Evolutionary conservation across 2,797 vertebrate species (phyloP).

Genomic region (Catharus ustulatus): DNA sequence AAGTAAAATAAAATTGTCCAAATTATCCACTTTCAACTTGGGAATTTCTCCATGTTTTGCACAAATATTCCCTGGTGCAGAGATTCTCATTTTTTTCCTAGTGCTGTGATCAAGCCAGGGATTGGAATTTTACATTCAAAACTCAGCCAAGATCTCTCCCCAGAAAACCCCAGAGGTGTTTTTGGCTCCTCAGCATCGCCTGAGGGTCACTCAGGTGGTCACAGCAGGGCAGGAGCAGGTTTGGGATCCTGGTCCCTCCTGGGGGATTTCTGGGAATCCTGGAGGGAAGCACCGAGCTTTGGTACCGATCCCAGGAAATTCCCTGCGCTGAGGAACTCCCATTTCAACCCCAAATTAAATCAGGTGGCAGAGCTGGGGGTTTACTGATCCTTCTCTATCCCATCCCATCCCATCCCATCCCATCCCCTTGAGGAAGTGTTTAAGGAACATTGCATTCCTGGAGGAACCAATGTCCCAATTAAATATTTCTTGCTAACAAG

Average conservation of each 20-base stretch:
- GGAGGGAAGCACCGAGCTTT: not conserved
- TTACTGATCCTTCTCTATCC: conserved; percentile 6
- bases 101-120: not conserved
- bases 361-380: not conserved
- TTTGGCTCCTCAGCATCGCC: not conserved
- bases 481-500: not conserved
- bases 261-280: not conserved
- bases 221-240: not conserved
- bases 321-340: not conserved
- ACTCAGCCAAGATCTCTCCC: not conserved
- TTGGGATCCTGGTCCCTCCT: not conserved
- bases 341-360: conserved; percentile 37
- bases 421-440: not conserved
- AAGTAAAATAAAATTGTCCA: not conserved
- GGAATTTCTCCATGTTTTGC: not conserved
- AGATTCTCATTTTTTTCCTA: not conserved
- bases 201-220: not conserved
- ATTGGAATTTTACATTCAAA: not conserved
- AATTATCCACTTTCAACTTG: fast-evolving
- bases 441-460: not conserved
- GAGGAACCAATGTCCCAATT: not conserved
- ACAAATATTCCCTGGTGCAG: fast-evolving
- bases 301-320: not conserved
- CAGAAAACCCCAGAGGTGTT: fast-evolving
- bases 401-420: not conserved